These are phyloP conservation scores for Venusia cambrica DNA, from an alignment of 2,888 invertebrate species.

Conservation along the genomic window DNA sequence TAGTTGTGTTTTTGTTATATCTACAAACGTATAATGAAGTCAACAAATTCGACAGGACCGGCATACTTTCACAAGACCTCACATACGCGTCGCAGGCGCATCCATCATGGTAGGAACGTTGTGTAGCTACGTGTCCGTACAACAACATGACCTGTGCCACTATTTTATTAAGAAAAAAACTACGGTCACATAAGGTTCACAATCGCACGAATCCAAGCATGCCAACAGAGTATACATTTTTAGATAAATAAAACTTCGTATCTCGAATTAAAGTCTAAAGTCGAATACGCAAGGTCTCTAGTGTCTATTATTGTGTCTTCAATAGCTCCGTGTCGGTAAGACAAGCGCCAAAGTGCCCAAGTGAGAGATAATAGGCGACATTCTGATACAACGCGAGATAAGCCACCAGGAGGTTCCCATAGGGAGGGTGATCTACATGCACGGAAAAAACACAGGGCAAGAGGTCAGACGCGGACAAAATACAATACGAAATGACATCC, in stretches of 20 bases:
- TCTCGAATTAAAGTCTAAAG: too few relatives aligned
- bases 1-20: slow-evolving; percentile 1
- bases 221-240: too few relatives aligned
- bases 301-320: slow-evolving; percentile 6
- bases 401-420: slow-evolving; percentile 69
- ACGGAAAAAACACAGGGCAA: slow-evolving; percentile 49
- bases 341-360: slow-evolving; percentile 74
- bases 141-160: slow-evolving; percentile 6
- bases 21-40: slow-evolving; percentile 17
- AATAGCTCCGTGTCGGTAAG: slow-evolving; percentile 61
- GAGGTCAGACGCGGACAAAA: slow-evolving; percentile 64
- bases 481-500: slow-evolving; percentile 48
- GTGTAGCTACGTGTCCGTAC: slow-evolving; percentile 61
- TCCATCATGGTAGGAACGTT: slow-evolving; percentile 73
- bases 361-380: slow-evolving; percentile 77
- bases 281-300: too few relatives aligned
- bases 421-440: slow-evolving; percentile 52
- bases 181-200: not conserved
- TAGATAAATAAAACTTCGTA: too few relatives aligned
- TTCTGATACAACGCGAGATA: slow-evolving; percentile 76
- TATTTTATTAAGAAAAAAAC: slow-evolving; percentile 3
- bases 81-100: slow-evolving; percentile 57
- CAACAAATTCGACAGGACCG: slow-evolving; percentile 25
- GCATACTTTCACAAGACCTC: slow-evolving; percentile 56
- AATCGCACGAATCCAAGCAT: not conserved